Conservation (phyloP, 2,888 invertebrate species). For the Biston betularia region DNA sequence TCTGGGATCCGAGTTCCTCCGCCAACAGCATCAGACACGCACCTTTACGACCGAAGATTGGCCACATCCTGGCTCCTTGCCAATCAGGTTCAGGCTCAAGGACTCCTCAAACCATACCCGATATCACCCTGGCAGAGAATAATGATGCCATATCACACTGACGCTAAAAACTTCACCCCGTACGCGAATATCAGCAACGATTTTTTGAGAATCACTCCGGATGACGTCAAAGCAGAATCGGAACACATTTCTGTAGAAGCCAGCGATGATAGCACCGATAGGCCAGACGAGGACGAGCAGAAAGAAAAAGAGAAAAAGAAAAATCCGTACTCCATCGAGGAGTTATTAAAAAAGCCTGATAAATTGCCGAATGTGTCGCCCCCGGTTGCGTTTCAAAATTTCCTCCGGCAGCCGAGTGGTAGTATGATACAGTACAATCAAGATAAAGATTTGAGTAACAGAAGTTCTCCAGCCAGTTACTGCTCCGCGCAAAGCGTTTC, state of each 20-base stretch:
- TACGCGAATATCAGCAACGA: constrained; percentile 75
- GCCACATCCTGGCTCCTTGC: constrained; percentile 86
- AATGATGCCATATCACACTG: constrained; percentile 82
- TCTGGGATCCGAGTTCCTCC: constrained; percentile 75
- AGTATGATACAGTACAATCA: constrained; percentile 80
- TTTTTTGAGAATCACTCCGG: constrained; percentile 70
- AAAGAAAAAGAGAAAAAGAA: constrained; percentile 87
- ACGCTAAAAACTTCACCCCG: constrained; percentile 72
- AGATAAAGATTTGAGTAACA: constrained; percentile 69
- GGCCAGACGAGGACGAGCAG: constrained; percentile 77
- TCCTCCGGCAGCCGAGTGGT: constrained; percentile 86
- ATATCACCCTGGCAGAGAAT: constrained; percentile 86
- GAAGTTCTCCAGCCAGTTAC: constrained; percentile 80
- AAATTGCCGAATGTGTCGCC: constrained; percentile 79
- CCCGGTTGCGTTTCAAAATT: constrained; percentile 71
- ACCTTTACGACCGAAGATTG: constrained; percentile 79
- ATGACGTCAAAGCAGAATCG: constrained; percentile 77
- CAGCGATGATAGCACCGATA: constrained; percentile 87
- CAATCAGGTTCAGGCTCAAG: constrained; percentile 81
- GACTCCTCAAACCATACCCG: constrained; percentile 81
- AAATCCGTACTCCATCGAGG: constrained; percentile 95
- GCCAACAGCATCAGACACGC: constrained; percentile 66
- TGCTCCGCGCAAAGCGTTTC: constrained; percentile 78
- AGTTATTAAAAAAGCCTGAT: constrained; percentile 92
- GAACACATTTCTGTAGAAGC: constrained; percentile 85